Evolutionary conservation across 2,113 vertebrate genomes (phyloP).

Genomic region (Ageneiosus marmoratus): DNA sequence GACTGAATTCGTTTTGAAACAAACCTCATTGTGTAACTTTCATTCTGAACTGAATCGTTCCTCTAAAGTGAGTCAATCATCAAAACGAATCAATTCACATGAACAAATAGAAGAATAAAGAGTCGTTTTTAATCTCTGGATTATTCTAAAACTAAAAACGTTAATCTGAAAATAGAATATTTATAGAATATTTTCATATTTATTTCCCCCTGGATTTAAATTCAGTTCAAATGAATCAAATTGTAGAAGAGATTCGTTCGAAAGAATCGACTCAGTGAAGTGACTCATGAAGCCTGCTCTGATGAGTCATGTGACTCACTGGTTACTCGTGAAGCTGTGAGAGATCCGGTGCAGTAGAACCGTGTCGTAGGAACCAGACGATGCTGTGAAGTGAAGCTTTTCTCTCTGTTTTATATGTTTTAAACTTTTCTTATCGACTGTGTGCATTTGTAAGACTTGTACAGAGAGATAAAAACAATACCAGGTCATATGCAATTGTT

Average conservation of each 20-base stretch:
- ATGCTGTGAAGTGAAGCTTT: slow-evolving; percentile 39
- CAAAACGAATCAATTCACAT: background rate
- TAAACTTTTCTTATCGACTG: slow-evolving; percentile 69
- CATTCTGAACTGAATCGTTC: background rate
- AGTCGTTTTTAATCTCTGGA: background rate
- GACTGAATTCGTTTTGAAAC: too few relatives aligned
- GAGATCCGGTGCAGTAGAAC: background rate
- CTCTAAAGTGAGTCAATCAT: background rate
- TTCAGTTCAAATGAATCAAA: background rate
- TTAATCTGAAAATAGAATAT: background rate
- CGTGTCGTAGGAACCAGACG: background rate
- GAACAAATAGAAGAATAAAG: background rate
- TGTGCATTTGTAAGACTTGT: slow-evolving; percentile 70
- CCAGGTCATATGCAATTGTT: slow-evolving; percentile 81
- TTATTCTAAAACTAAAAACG: background rate
- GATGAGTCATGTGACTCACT: too few relatives aligned
- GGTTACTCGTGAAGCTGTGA: background rate
- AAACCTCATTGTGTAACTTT: background rate
- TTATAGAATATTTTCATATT: too few relatives aligned
- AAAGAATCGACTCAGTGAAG: slow-evolving; percentile 5
- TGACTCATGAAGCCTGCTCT: background rate
- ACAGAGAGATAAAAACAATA: slow-evolving; percentile 64
- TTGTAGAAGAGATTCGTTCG: background rate
- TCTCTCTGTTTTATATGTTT: slow-evolving; percentile 70
- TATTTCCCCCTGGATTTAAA: background rate